Conservation (phyloP, 2,797 vertebrate genomes). For the Phoebastria nigripes region DNA sequence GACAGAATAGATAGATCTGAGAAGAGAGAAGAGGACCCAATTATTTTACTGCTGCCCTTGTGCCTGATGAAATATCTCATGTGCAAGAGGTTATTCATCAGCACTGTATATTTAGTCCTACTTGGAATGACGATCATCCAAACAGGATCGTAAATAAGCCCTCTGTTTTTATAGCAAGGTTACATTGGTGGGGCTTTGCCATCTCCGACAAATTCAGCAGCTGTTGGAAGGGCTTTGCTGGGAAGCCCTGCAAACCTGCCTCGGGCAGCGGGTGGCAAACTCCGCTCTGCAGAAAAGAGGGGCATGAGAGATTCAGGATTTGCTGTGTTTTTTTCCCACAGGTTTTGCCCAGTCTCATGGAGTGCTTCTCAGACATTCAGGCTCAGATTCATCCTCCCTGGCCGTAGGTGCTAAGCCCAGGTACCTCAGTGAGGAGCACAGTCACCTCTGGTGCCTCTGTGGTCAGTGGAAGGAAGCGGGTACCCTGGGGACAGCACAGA, state of each 20-base stretch:
- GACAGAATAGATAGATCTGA: background rate
- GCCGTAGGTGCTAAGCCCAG: background rate
- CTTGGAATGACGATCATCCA: background rate
- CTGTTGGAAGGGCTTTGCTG: background rate
- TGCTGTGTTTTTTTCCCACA: background rate
- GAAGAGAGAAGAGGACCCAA: background rate
- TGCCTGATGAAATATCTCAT: background rate
- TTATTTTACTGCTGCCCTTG: background rate
- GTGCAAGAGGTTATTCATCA: background rate
- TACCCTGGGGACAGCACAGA: background rate
- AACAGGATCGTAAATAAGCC: background rate
- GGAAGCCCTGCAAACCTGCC: background rate
- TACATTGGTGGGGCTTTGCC: background rate
- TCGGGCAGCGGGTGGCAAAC: accelerated
- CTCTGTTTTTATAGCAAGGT: background rate
- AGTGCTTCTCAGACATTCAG: background rate
- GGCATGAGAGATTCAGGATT: background rate
- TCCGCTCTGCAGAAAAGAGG: background rate
- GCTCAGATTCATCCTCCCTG: background rate
- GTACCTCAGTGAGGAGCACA: background rate
- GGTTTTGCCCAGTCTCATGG: background rate
- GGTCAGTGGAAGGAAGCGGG: background rate
- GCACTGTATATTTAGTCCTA: background rate
- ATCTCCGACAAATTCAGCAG: background rate
- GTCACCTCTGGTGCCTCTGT: background rate